A percentile compares a stretch with the other conserved stretches of the same genome.
Conservation (phyloP, 2,888 invertebrate species). For the Odontocerum albicorne region DNA sequence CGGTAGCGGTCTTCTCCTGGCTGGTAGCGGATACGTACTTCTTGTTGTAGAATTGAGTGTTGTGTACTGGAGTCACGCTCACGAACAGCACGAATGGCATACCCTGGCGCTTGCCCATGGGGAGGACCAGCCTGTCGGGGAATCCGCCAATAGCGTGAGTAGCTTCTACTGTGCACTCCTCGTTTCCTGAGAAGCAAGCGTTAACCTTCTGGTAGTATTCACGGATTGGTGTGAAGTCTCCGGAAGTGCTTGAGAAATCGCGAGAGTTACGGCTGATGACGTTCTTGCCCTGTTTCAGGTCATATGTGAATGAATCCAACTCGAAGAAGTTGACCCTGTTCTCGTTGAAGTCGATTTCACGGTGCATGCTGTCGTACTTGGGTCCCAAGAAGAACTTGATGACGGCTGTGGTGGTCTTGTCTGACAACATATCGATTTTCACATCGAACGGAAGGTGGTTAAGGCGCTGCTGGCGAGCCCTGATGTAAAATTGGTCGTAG, state of each 20-base stretch:
- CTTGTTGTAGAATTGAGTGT: too few relatives aligned
- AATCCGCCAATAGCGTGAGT: constrained; percentile 58
- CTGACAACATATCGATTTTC: constrained; percentile 58
- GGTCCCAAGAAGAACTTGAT: constrained; percentile 71
- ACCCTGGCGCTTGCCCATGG: constrained; percentile 65
- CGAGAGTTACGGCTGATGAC: constrained; percentile 58
- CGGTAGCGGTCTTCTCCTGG: neutral
- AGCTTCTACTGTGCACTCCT: constrained; percentile 51
- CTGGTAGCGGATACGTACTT: neutral
- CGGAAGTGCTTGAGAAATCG: constrained; percentile 58
- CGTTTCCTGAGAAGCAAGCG: constrained; percentile 51
- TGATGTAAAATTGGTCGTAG: constrained; percentile 52
- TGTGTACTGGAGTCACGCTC: constrained; percentile 58
- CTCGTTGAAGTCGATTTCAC: constrained; percentile 49
- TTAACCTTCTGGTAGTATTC: constrained; percentile 52
- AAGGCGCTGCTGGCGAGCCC: constrained; percentile 63
- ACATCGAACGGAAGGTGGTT: constrained; percentile 67
- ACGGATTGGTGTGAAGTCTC: constrained; percentile 54
- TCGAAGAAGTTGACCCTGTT: constrained; percentile 24
- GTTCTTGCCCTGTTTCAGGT: constrained; percentile 49
- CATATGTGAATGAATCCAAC: constrained; percentile 46
- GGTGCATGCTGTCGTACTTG: constrained; percentile 62
- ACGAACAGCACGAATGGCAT: constrained; percentile 64
- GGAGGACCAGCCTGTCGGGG: constrained; percentile 64
- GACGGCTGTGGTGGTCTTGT: constrained; percentile 59